Conservation (phyloP, 1,140 invertebrate genomes). For the Drosophila sp. region DNA sequence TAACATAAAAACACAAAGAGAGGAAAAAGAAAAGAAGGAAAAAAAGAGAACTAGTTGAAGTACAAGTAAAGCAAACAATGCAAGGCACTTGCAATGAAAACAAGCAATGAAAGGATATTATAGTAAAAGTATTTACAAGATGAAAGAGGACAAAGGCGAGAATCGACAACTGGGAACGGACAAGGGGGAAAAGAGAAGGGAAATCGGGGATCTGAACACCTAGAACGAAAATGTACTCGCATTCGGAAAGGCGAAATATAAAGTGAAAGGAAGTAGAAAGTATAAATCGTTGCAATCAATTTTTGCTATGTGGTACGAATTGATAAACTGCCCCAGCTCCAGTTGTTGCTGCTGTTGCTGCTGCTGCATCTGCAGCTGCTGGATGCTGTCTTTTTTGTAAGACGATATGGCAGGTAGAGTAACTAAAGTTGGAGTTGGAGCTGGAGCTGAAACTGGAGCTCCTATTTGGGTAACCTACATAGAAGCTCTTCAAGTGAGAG, state of each 20-base stretch:
- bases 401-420: conserved; percentile 44
- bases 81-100: conserved; percentile 73
- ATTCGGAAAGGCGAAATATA: conserved; percentile 54
- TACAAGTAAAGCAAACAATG: conserved; percentile 69
- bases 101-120: conserved; percentile 82
- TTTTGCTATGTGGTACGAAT: conserved; percentile 81
- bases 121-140: conserved; percentile 80
- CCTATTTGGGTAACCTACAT: conserved; percentile 67
- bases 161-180: conserved; percentile 7
- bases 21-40: not conserved
- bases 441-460: conserved; percentile 15
- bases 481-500: conserved; percentile 48
- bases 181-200: not conserved
- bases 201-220: too few species aligned
- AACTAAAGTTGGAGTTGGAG: not conserved
- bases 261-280: conserved; percentile 83
- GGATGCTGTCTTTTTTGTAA: conserved; percentile 33
- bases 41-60: conserved; percentile 8
- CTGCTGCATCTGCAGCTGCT: conserved; percentile 33
- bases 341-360: conserved; percentile 6
- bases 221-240: conserved; percentile 55
- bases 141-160: conserved; percentile 62
- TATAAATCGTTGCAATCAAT: conserved; percentile 83
- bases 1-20: not conserved
- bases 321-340: conserved; percentile 72